Base-by-base conservation (phyloP, 2,797 vertebrate genomes). In the Coracias cyanogaster region DNA sequence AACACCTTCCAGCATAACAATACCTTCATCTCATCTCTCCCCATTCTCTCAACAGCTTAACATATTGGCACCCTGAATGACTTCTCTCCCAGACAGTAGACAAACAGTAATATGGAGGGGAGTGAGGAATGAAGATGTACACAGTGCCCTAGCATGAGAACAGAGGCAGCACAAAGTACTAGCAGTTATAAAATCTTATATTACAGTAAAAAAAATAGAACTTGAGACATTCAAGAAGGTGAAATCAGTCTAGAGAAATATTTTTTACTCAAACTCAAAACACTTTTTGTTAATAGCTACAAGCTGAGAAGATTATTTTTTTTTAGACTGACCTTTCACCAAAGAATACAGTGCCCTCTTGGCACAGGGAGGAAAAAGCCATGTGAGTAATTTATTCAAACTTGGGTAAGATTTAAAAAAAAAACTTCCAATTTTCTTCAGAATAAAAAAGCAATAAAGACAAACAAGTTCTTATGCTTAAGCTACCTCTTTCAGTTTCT, bases 1-100 rank as follows among this genome's bases (percentile, higher is more conserved):
- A 95, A 92, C 94, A 96, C 95, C 95, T 96, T 88, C 81, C 86
- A 94, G 94, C 61, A 91, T 93, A 95, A 96, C 93, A 96, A 97
- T 96, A 96, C 94, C 92, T 96, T 93, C 95, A 96, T 91, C 90
- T 77, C 92, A 94, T 18, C 84, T 87, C 90, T 89, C 72, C 67
- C 74, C 82, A 92, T 96, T 96, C 92, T 93, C 83, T 81, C 84
- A 94, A 46, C 89, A 85, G 91, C 51, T 97, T 95, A 92, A 89
- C 94, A 94, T 83, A 90, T 86, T 84, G 93, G 65, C 93, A 93
- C 33, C 29, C 76, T 12, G 89, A 87, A 87, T 4, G 84, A 91
- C 79, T 93, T 49, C 71, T 73, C 55, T 70, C 48, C 84, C 95
- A 94, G 89, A 93, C 86, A 72, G 82, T 74, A 85, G 93, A 90